Percentiles rank a stretch among this genome's conserved stretches.
Evolutionary conservation across 2,797 vertebrate genomes (phyloP).

Genomic region (Molossus molossus): DNA sequence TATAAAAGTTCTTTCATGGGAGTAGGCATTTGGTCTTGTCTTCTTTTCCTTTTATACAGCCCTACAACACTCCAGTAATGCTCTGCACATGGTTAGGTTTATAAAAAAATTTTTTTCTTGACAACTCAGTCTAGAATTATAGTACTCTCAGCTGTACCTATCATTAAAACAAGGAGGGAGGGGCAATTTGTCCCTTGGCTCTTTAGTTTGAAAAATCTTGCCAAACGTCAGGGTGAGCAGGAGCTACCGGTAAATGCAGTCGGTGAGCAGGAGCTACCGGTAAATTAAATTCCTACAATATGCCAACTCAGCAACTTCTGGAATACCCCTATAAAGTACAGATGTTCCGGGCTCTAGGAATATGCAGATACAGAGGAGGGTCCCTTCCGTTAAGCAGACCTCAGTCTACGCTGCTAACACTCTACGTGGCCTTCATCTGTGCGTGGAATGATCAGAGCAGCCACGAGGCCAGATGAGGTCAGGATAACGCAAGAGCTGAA

Average conservation of each 20-base stretch:
- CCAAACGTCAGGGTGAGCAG: background rate
- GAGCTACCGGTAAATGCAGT: slow-evolving; percentile 13
- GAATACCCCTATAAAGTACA: slow-evolving; percentile 15
- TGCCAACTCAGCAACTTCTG: slow-evolving; percentile 49
- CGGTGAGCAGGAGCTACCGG: slow-evolving; percentile 2
- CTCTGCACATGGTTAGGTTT: background rate
- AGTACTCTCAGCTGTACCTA: background rate
- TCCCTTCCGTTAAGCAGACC: background rate
- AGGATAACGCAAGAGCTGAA: slow-evolving; percentile 18
- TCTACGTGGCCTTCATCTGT: background rate
- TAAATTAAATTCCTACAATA: slow-evolving; percentile 50
- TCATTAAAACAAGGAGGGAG: background rate
- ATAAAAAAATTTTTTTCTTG: slow-evolving; percentile 16
- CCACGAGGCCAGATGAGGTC: slow-evolving; percentile 29
- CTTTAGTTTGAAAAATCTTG: slow-evolving; percentile 64
- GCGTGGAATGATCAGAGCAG: background rate
- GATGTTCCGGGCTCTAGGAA: slow-evolving; percentile 21
- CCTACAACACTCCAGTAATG: background rate
- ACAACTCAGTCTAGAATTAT: background rate
- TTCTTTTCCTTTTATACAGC: slow-evolving; percentile 6
- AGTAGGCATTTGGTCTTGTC: background rate
- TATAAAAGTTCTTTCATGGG: slow-evolving; percentile 19
- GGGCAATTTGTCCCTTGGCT: background rate
- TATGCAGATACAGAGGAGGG: background rate
- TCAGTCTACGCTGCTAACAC: background rate